Evolutionary conservation across 2,888 invertebrate genomes (phyloP), one percentile per base, ranked within the genome.

Genomic region (Brachycybe producta): DNA sequence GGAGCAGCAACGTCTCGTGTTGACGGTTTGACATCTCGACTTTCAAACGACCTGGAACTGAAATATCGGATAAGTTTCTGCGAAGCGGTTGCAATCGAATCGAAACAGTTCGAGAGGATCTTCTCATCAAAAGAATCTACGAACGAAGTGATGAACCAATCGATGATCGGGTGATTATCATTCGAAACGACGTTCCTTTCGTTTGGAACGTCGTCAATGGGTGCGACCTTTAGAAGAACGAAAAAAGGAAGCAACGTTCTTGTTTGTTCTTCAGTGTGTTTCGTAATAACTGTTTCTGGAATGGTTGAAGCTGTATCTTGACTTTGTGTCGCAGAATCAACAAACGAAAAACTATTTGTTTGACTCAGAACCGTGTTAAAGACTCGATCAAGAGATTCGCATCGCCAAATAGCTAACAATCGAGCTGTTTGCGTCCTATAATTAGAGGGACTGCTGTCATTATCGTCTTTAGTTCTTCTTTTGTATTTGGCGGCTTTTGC

Each of bases 211-310:
- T 17, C 27, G 7, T 8, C 11, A 7, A 17, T 30, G 4, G 21
- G 30, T 7, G 27, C 30, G 2, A 43, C 15, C 17, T 30, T 43
- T 3, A 43, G 21, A 3, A 43, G 27, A 15, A 21, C 17, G 17
- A 43, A 43, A 30, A 43, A 43, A 13, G 43, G 43, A 15, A 43
- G 30, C n/a, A 43, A 17, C 15, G 19, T 43, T n/a, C 17, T 43
- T 24, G 43, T 30, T 11, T 15, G 3, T 24, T 43, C 28, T 17
- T 43, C 43, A 30, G 8, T 13, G 8, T 30, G 30, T 8, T 8
- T 30, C 13, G 30, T 30, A n/a, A n/a, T n/a, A n/a, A n/a, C n/a
- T n/a, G n/a, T n/a, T n/a, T n/a, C n/a, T n/a, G n/a, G n/a, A n/a
- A n/a, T n/a, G n/a, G n/a, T n/a, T n/a, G n/a, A n/a, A n/a, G n/a